These are phyloP conservation scores for Brachyistius frenatus DNA, from an alignment of 2,113 vertebrate genomes.

Conservation along the genomic window DNA sequence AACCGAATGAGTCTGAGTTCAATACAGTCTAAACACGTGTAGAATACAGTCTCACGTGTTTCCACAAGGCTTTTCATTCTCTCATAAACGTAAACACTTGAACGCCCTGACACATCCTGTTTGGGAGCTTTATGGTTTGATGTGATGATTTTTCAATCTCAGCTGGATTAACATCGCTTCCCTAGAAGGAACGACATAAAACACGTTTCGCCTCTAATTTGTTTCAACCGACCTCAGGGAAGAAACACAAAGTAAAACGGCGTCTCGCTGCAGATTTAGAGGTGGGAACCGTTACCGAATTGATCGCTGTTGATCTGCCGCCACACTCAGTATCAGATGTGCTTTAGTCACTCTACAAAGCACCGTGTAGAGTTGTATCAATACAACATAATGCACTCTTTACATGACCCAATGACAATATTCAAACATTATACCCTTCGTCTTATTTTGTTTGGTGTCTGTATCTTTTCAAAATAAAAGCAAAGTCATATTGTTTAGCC, in stretches of 20 bases:
- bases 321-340: neutral
- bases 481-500: no score
- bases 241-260: neutral
- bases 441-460: no score
- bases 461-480: no score
- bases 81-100: neutral
- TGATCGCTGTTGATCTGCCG: neutral
- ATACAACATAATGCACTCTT: neutral
- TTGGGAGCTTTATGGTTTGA: neutral
- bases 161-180: neutral
- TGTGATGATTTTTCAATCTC: no score
- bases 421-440: no score
- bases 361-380: neutral
- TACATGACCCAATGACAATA: no score
- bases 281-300: neutral
- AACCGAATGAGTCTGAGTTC: neutral
- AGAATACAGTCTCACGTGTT: neutral
- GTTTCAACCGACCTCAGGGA: no score
- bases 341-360: neutral
- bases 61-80: neutral
- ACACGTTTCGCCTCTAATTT: neutral
- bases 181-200: neutral
- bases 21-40: neutral
- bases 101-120: neutral
- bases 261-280: neutral